Conservation (phyloP, 2,888 invertebrate genomes). For the Drosophila lacicola region DNA sequence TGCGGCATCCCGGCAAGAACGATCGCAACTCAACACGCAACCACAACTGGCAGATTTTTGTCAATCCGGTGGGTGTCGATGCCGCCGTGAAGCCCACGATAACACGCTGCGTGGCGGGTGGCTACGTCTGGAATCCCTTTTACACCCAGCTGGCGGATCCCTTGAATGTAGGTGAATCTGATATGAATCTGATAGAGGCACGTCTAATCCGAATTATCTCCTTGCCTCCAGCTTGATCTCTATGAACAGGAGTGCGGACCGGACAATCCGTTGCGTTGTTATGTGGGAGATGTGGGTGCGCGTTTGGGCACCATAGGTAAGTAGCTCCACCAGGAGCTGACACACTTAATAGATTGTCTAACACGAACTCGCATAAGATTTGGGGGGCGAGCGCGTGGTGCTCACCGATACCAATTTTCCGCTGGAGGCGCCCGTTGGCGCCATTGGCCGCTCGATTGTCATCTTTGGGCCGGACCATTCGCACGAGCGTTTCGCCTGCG, state of each 20-base stretch:
- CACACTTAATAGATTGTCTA: accelerated
- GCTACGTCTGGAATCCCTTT: slow-evolving; percentile 96
- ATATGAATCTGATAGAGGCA: background rate
- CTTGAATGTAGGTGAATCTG: slow-evolving; percentile 89
- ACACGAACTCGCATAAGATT: slow-evolving; percentile 84
- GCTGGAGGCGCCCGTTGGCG: slow-evolving; percentile 90
- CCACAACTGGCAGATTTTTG: slow-evolving; percentile 96
- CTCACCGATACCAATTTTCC: slow-evolving; percentile 95
- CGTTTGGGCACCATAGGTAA: slow-evolving; percentile 92
- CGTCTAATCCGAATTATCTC: background rate
- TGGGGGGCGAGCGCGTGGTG: slow-evolving; percentile 91
- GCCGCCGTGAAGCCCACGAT: slow-evolving; percentile 92
- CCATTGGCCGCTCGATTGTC: slow-evolving; percentile 94
- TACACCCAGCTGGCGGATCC: slow-evolving; percentile 96
- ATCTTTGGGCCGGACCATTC: slow-evolving; percentile 91
- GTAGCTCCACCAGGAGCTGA: slow-evolving; percentile 29
- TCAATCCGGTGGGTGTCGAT: slow-evolving; percentile 96
- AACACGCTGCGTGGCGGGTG: slow-evolving; percentile 95
- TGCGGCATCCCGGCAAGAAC: slow-evolving; percentile 93
- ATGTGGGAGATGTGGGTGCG: slow-evolving; percentile 95
- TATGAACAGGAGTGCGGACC: slow-evolving; percentile 95
- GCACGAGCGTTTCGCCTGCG: slow-evolving; percentile 92
- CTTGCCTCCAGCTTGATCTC: slow-evolving; percentile 89
- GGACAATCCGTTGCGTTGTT: slow-evolving; percentile 94
- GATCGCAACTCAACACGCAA: slow-evolving; percentile 93